Conservation (phyloP, 2,888 invertebrate species). For the Lypha dubia region DNA sequence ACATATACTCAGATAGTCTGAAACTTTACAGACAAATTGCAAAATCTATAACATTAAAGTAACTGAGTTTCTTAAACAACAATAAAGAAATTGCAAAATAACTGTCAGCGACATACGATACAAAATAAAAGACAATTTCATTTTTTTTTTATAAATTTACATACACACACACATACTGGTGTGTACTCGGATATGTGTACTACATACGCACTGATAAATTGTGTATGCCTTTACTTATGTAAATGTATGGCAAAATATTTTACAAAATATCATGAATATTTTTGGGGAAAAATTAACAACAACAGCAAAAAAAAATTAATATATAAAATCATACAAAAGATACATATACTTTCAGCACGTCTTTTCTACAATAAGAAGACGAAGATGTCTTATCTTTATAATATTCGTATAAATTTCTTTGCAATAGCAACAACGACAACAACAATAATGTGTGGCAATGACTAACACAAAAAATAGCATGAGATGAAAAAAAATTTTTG, state of each 20-base stretch:
- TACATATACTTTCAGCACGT: conserved; percentile 72
- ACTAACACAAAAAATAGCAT: conserved; percentile 47
- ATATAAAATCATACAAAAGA: conserved; percentile 59
- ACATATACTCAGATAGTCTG: no score
- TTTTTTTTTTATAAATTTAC: not conserved
- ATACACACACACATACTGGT: not conserved
- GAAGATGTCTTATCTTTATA: conserved; percentile 70
- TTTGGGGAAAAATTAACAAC: conserved; percentile 31
- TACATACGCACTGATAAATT: not conserved
- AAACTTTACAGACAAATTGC: conserved; percentile 41
- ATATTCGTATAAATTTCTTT: conserved; percentile 64
- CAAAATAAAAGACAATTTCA: not conserved
- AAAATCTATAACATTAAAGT: not conserved
- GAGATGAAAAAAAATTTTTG: conserved; percentile 10
- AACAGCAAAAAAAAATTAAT: conserved; percentile 25
- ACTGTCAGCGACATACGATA: conserved; percentile 54
- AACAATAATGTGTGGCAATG: conserved; percentile 61
- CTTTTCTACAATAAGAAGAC: conserved; percentile 41
- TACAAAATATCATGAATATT: conserved; percentile 48
- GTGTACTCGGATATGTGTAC: no score
- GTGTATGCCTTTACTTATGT: conserved; percentile 48
- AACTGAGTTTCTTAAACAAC: conserved; percentile 39
- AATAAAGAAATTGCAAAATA: conserved; percentile 56
- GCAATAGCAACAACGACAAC: conserved; percentile 61
- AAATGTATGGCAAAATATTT: conserved; percentile 55